Conservation (phyloP, 2,113 vertebrate genomes). For the Talpa occidentalis region DNA sequence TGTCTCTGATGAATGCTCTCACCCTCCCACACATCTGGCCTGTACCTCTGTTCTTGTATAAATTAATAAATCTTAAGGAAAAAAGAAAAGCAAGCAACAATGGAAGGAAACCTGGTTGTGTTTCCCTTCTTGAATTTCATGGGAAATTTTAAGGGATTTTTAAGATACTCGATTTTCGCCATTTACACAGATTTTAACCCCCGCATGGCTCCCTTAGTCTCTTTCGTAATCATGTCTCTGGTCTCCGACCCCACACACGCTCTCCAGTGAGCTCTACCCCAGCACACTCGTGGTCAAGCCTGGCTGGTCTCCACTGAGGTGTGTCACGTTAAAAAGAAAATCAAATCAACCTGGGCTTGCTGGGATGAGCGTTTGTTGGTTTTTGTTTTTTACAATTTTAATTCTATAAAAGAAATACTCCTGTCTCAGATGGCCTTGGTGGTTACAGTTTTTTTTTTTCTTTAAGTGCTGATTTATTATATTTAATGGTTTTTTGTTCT, state of each 20-base stretch:
- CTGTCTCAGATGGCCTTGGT: slow-evolving; percentile 57
- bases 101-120: neutral
- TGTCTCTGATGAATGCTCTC: no score
- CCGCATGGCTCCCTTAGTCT: neutral
- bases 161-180: neutral
- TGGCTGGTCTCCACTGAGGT: neutral
- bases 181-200: neutral
- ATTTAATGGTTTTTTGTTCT: slow-evolving; percentile 74
- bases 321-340: slow-evolving; percentile 54
- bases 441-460: neutral
- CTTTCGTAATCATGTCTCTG: neutral
- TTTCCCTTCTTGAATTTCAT: neutral
- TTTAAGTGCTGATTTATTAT: slow-evolving; percentile 61
- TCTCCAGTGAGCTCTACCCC: no score
- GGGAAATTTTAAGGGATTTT: neutral
- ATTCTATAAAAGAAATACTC: slow-evolving; percentile 45
- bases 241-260: neutral
- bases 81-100: neutral
- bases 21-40: no score
- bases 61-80: no score
- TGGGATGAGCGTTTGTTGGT: neutral
- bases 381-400: slow-evolving; percentile 45
- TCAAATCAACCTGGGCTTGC: neutral
- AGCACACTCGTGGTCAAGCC: neutral
- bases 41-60: no score